Conservation (phyloP, 2,888 invertebrate species). For the Busseola fusca region DNA sequence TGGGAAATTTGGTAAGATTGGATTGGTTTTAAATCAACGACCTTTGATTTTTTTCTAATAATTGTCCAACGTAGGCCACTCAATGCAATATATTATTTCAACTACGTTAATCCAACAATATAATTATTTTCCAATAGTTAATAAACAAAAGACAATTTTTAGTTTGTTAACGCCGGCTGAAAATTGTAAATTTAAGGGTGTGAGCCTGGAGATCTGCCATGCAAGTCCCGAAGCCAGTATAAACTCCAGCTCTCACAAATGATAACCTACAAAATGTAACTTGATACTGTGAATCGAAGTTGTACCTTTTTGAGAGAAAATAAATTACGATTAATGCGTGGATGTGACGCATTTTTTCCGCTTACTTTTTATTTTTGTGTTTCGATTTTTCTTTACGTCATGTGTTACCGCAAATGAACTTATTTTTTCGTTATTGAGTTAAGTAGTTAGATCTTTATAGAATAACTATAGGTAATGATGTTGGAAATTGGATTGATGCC, state of each 20-base stretch:
- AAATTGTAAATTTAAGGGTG: neutral
- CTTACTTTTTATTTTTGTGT: too few species aligned
- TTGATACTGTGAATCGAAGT: too few species aligned
- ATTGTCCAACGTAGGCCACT: too few species aligned
- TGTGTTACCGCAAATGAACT: neutral
- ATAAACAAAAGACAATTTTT: neutral
- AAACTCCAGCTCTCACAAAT: too few species aligned
- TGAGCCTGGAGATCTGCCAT: too few species aligned
- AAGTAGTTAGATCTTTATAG: neutral
- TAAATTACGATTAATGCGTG: too few species aligned
- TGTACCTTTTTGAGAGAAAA: too few species aligned
- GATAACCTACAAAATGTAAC: too few species aligned
- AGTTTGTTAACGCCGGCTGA: neutral
- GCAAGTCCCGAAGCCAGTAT: too few species aligned
- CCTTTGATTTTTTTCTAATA: neutral
- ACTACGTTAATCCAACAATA: too few species aligned
- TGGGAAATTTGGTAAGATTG: constrained; percentile 10
- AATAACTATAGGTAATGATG: neutral
- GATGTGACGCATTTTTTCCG: neutral
- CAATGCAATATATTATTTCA: neutral
- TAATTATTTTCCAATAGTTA: too few species aligned
- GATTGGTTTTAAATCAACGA: neutral
- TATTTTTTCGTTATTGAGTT: neutral
- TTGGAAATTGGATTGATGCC: constrained; percentile 26
- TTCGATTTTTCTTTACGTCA: too few species aligned